A percentile compares a stretch with the other conserved stretches of the same genome.
These are phyloP conservation scores for Stegodyphus mimosarum DNA, from an alignment of 1,140 invertebrate species.

Conservation along the genomic window DNA sequence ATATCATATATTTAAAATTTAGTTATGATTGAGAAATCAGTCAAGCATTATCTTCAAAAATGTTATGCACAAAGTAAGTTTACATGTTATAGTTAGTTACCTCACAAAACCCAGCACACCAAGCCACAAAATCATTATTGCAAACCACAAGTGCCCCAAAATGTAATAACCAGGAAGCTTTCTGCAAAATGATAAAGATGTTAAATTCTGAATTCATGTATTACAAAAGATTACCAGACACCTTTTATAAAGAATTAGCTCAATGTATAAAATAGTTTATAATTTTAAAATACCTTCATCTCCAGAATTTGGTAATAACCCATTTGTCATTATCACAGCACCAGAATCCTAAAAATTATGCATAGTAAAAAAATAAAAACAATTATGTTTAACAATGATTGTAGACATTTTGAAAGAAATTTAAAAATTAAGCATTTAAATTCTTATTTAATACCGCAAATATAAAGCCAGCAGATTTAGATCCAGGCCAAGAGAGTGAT, in stretches of 20 bases:
- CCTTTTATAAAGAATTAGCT: background rate
- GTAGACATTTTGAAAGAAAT: background rate
- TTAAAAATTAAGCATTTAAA: constrained; percentile 22
- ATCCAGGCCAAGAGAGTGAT: constrained; percentile 75
- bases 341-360: constrained; percentile 76
- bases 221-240: background rate
- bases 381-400: background rate
- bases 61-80: too few relatives aligned
- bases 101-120: constrained; percentile 31
- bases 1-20: too few relatives aligned
- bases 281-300: constrained; percentile 63
- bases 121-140: constrained; percentile 8
- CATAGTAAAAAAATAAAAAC: background rate
- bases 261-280: background rate
- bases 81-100: constrained; percentile 15
- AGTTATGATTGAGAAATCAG: too few relatives aligned
- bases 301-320: constrained; percentile 67
- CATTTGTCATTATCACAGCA: constrained; percentile 81
- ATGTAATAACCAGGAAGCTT: constrained; percentile 4
- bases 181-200: background rate
- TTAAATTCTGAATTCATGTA: background rate
- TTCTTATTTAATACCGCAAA: constrained; percentile 71
- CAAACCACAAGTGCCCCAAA: background rate
- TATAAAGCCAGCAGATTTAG: constrained; percentile 75
- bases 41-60: background rate